Evolutionary conservation across 1,140 invertebrate species (phyloP).

Genomic region (Himalopsyche phryganea): DNA sequence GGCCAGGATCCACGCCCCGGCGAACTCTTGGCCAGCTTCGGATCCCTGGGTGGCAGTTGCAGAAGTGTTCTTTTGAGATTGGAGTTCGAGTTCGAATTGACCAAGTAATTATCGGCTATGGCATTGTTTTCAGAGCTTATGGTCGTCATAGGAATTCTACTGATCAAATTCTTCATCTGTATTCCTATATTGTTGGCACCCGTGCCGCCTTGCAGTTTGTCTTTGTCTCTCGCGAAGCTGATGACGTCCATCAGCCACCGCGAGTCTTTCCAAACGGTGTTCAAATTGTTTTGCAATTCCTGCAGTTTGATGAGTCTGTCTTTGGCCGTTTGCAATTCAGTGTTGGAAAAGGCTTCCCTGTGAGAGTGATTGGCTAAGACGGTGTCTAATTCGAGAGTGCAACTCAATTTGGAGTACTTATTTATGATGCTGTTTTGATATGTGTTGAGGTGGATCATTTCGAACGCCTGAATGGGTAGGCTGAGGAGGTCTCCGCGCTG

Average conservation of each 20-base stretch:
- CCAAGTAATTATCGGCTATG: constrained; percentile 24
- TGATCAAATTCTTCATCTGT: constrained; percentile 36
- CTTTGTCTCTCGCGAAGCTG: constrained; percentile 83
- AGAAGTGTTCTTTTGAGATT: constrained; percentile 47
- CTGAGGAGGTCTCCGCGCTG: constrained; percentile 77
- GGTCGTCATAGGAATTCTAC: constrained; percentile 27
- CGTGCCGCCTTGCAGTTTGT: constrained; percentile 44
- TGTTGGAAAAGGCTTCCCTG: constrained; percentile 88
- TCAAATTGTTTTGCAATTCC: constrained; percentile 76
- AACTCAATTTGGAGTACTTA: constrained; percentile 86
- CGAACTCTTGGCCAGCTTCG: constrained; percentile 71
- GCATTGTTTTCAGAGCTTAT: constrained; percentile 27
- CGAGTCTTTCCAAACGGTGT: constrained; percentile 84
- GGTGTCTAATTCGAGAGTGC: constrained; percentile 88
- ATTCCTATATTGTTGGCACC: constrained; percentile 45
- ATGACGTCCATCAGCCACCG: constrained; percentile 95
- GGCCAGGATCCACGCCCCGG: constrained; percentile 79
- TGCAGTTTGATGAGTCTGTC: constrained; percentile 77
- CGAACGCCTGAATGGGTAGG: constrained; percentile 80
- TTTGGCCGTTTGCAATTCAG: constrained; percentile 80
- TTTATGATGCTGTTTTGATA: constrained; percentile 86
- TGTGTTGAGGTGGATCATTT: constrained; percentile 89
- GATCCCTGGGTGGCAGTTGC: constrained; percentile 68
- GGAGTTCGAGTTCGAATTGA: constrained; percentile 23
- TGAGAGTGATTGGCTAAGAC: constrained; percentile 88